Evolutionary conservation across 64 coral and sea anemone genomes (phyloP).

Genomic region (Actinia tenebrosa): DNA sequence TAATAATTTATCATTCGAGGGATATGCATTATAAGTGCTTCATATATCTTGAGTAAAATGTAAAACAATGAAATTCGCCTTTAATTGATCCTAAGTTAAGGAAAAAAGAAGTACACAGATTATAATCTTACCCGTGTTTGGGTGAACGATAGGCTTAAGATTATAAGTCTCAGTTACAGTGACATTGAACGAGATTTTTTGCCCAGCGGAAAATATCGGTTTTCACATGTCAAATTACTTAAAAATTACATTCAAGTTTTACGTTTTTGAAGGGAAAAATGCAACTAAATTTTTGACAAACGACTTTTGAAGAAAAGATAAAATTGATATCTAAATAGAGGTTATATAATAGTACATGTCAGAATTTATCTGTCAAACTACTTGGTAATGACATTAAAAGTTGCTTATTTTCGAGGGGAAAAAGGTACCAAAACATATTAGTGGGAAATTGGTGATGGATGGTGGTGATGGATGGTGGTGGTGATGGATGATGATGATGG

Average conservation of each 20-base stretch:
- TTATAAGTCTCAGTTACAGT: not conserved
- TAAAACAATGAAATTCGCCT: not conserved
- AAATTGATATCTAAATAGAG: no score
- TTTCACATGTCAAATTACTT: not conserved
- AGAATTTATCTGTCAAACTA: no score
- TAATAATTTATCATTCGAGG: not conserved
- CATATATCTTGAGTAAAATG: not conserved
- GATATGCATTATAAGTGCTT: not conserved
- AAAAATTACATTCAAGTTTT: not conserved
- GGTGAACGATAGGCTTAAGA: not conserved
- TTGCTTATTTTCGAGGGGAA: no score
- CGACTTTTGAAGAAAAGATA: no score
- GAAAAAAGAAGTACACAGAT: not conserved
- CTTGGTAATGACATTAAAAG: no score
- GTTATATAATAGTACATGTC: no score
- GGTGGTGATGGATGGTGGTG: no score
- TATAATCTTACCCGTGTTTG: not conserved
- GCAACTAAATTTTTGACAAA: not conserved
- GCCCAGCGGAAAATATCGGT: not conserved
- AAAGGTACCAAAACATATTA: no score
- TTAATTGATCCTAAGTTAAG: not conserved
- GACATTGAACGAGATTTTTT: not conserved
- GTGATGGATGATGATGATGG: no score
- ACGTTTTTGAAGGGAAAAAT: not conserved
- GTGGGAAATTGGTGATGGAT: no score